Evolutionary conservation across 1,140 invertebrate species (phyloP).

Genomic region (Archegozetes longisetosus): DNA sequence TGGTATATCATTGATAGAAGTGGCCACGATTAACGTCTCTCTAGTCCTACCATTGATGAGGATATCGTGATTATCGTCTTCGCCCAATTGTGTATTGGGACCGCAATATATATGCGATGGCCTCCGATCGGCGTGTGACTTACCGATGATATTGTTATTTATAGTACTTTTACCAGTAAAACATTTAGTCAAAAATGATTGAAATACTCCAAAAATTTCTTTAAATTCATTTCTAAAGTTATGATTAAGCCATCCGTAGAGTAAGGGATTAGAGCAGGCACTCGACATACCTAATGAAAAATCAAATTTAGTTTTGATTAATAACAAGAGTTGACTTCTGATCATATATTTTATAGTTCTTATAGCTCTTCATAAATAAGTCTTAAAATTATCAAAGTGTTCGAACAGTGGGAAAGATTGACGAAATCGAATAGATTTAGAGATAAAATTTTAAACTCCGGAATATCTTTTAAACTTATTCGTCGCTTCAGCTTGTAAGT

Average conservation of each 20-base stretch:
- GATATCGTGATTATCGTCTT: background rate
- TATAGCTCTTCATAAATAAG: too few species aligned
- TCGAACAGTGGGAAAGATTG: too few species aligned
- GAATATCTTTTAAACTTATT: too few species aligned
- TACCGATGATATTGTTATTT: background rate
- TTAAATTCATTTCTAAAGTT: constrained; percentile 43
- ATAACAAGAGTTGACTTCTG: too few species aligned
- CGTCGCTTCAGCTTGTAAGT: too few species aligned
- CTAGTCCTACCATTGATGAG: background rate
- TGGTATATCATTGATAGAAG: background rate
- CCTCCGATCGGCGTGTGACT: background rate
- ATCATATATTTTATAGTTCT: too few species aligned
- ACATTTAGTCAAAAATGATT: background rate
- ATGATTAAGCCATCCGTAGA: constrained; percentile 49
- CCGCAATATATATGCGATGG: background rate
- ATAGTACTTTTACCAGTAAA: background rate
- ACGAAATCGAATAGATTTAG: too few species aligned
- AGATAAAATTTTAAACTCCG: too few species aligned
- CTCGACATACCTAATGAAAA: constrained; percentile 41
- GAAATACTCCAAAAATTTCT: constrained; percentile 24
- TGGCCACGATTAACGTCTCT: background rate
- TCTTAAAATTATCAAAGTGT: background rate
- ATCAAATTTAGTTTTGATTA: background rate
- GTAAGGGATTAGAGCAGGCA: constrained; percentile 66
- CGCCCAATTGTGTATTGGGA: background rate